Evolutionary conservation across 2,113 vertebrate species (phyloP).

Genomic region (Gymnorhina tibicen): DNA sequence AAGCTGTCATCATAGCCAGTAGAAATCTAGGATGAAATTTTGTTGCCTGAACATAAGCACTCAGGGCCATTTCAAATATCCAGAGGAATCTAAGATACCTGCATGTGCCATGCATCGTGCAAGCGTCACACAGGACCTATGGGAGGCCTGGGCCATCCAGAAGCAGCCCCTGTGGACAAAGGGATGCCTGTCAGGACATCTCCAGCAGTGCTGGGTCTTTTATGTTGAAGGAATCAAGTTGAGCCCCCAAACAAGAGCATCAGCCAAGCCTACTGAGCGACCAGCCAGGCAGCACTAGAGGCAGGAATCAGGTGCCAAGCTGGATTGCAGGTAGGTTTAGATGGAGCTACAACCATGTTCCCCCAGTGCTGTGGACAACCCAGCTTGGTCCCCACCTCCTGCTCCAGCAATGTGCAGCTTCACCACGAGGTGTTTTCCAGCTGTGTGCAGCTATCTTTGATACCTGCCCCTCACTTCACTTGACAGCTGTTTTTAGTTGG

Average conservation of each 20-base stretch:
- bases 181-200: not conserved
- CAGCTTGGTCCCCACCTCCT: not conserved
- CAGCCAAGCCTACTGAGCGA: not conserved
- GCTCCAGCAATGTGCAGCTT: not conserved
- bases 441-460: not conserved
- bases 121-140: not conserved
- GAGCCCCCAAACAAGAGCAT: not conserved
- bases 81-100: not conserved
- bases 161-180: not conserved
- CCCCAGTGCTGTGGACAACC: not conserved
- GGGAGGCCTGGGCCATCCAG: not conserved
- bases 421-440: not conserved
- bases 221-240: not conserved
- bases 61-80: not conserved
- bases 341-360: not conserved
- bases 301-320: not conserved
- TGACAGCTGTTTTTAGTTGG: not conserved
- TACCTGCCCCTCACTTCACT: not conserved
- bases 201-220: not conserved
- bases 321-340: not conserved
- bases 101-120: rapidly evolving
- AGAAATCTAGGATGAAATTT: not conserved
- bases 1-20: not conserved
- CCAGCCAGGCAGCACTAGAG: not conserved
- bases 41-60: not conserved